Base-by-base conservation (phyloP, 2,113 vertebrate genomes). In the Axis porcinus region DNA sequence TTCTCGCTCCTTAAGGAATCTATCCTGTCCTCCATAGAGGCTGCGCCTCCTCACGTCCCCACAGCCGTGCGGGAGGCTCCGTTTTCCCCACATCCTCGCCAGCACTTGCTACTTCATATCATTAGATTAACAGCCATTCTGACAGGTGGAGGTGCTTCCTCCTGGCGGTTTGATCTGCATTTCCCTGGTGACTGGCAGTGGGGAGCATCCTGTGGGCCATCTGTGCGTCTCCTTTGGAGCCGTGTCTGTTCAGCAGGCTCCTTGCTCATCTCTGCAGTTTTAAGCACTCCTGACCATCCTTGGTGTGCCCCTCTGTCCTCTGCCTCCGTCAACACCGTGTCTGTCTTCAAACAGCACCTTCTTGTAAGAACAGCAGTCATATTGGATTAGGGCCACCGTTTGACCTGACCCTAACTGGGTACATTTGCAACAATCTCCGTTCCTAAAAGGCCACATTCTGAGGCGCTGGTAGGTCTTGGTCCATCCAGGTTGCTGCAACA, bases 61-160 rank as follows among this genome's bases (percentile, higher is more conserved):
- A 14, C 43, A 2, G 0, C 14, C 12, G 21, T 0, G 21, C 54
- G 0, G 13, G 8, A 17, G 70, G 13, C 3, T 16, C 33, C 54
- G 45, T 36, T 17, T 19, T 19, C 40, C 13, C 17, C 19, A 0
- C 9, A 2, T 1, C 40, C 15, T 7, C 5, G 0, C 52, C 2
- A 7, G 17, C 64, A 3, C 62, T 6, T 10, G 91, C 13, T 8
- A 1, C 21, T 17, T 50, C 43, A 0, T 16, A 28, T 50, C 25
- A 2, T 23, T 36, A 2, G 36, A 25, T 4, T 1, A 10, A 10
- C 4, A 11, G n/a, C 55, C 45, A 0, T 8, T 11, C 84, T 43
- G 25, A 0, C 45, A 2, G 23, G n/a, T 0, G 4, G 54, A 21
- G 9, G 50, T 1, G 10, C 4, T 7, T 0, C 4, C 52, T 76